phyloP scores from a whole-genome alignment of 2,113 vertebrate species.

The Rhinolophus ferrumequinum region DNA sequence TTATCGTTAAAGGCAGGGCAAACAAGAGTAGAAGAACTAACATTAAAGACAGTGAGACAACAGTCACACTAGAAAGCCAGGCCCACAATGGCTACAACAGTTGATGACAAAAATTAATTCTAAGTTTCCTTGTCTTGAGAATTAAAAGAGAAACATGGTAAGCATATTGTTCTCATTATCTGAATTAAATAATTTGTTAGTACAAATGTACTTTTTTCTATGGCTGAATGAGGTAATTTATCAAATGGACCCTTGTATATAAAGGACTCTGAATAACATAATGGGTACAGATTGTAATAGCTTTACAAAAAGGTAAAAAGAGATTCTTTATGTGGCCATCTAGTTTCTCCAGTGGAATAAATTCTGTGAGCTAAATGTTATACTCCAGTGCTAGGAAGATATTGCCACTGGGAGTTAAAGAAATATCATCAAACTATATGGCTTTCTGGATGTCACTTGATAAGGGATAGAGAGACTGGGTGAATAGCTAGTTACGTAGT shows the following conservation, averaged over 20 bases:
- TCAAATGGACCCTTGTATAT: conserved; percentile 16
- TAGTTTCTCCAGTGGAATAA: conserved; percentile 20
- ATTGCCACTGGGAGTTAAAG: neutral
- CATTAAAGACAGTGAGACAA: neutral
- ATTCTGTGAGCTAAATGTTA: neutral
- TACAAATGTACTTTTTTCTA: neutral
- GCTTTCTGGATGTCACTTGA: neutral
- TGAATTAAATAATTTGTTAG: conserved; percentile 1
- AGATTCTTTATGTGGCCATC: conserved; percentile 32
- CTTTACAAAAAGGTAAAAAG: conserved; percentile 36
- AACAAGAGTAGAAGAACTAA: neutral
- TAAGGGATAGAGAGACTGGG: neutral
- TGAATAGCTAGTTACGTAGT: neutral
- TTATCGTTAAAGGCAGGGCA: neutral
- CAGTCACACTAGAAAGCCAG: neutral
- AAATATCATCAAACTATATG: neutral
- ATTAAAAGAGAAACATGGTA: conserved; percentile 2
- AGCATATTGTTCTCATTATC: neutral
- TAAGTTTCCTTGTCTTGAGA: neutral
- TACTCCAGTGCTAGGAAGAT: neutral
- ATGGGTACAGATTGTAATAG: neutral
- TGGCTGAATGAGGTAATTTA: conserved; percentile 16
- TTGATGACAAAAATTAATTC: neutral
- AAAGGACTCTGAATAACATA: conserved; percentile 17
- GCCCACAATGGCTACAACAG: neutral